Percentiles rank a stretch among this genome's conserved stretches.
These are phyloP conservation scores for Agrypnus murinus DNA, from an alignment of 2,888 invertebrate genomes.

Conservation along the genomic window DNA sequence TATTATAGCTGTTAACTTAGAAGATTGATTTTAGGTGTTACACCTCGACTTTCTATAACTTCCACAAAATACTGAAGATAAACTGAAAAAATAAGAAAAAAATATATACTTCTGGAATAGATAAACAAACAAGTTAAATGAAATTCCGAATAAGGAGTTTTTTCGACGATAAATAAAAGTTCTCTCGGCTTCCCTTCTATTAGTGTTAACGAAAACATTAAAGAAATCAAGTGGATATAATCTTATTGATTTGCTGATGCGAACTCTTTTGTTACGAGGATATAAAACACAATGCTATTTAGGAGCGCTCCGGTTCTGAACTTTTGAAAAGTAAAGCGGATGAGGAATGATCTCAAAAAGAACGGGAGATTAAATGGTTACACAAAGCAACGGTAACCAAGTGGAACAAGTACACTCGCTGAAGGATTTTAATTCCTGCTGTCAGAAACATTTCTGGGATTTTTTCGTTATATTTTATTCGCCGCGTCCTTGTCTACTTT, in stretches of 20 bases:
- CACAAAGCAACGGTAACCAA: conserved; percentile 53
- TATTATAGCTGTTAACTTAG: too few species aligned
- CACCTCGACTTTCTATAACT: too few species aligned
- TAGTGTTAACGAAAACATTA: conserved; percentile 50
- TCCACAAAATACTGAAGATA: too few species aligned
- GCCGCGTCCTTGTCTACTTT: conserved; percentile 17
- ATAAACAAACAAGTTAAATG: conserved; percentile 31
- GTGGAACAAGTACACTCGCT: conserved; percentile 50
- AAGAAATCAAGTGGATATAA: conserved; percentile 52
- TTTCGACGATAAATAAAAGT: conserved; percentile 43
- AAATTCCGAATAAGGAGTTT: conserved; percentile 24
- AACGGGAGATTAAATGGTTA: conserved; percentile 53
- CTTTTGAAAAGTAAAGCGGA: conserved; percentile 52
- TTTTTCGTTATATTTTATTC: conserved; percentile 26
- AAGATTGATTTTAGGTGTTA: too few species aligned
- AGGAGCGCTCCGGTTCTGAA: conserved; percentile 48
- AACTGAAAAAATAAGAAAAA: too few species aligned
- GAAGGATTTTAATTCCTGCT: conserved; percentile 49
- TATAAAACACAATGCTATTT: conserved; percentile 52
- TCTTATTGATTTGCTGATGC: conserved; percentile 51
- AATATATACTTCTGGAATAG: neutral
- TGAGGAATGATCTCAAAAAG: conserved; percentile 52
- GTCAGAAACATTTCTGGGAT: conserved; percentile 46
- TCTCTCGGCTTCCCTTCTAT: conserved; percentile 38
- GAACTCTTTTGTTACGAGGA: conserved; percentile 49